phyloP scores from a whole-genome alignment of 2,113 vertebrate genomes.

The Felis catus region F.catus_Fca126_mat1.0 CM031415.1:54526501-54527000 shows the following conservation, averaged over 20 bases:
- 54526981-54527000: neutral
- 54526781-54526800: neutral
- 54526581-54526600: neutral
- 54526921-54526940: neutral
- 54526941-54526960: neutral
- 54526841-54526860: neutral
- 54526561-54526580: neutral
- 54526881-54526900: neutral
- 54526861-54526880: no score
- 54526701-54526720: neutral
- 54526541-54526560: neutral
- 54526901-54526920: neutral
- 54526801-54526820: neutral
- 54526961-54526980: neutral
- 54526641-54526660: neutral
- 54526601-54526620: neutral
- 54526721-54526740: neutral
- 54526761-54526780: neutral
- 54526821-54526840: neutral
- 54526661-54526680: neutral
- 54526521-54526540: neutral
- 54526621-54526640: neutral
- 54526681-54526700: neutral
- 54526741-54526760: neutral
- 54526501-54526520: conserved; percentile 11